Conservation (phyloP, 2,113 vertebrate species). For the Amphilophus citrinellus region DNA sequence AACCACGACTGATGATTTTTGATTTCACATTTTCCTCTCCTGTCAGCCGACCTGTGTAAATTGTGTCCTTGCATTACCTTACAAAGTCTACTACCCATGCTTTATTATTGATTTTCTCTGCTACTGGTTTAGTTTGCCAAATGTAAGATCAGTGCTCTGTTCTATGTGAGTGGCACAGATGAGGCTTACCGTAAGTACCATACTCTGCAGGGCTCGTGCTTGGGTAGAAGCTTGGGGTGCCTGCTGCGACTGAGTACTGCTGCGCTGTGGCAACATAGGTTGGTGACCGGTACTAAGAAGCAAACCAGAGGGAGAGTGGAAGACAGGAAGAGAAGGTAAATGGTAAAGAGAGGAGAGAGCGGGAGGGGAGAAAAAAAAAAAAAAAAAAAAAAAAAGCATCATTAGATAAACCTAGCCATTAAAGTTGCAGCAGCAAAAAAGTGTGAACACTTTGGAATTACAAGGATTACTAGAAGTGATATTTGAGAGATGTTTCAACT, state of each 20-base stretch:
- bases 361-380: too few relatives aligned
- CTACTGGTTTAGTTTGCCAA: neutral
- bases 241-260: slow-evolving; percentile 92
- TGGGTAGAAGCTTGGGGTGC: slow-evolving; percentile 92
- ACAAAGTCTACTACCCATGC: neutral
- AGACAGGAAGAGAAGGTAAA: neutral
- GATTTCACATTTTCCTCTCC: neutral
- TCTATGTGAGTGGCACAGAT: slow-evolving; percentile 24
- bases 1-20: neutral
- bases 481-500: neutral
- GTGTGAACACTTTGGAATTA: neutral
- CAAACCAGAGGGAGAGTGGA: neutral
- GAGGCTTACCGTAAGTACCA: slow-evolving; percentile 90
- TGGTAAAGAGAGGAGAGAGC: too few relatives aligned
- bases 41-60: neutral
- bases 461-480: neutral
- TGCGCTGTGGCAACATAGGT: slow-evolving; percentile 92
- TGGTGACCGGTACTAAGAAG: slow-evolving; percentile 86
- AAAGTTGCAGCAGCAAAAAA: neutral
- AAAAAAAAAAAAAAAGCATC: neutral
- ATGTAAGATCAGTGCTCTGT: neutral
- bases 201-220: slow-evolving; percentile 94
- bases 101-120: neutral
- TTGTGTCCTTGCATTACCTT: neutral
- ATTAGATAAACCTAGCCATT: neutral